Percentiles rank a stretch among this genome's conserved stretches.
phyloP scores from a whole-genome alignment of 2,888 invertebrate genomes.

The Meteorus cinctellus region DNA sequence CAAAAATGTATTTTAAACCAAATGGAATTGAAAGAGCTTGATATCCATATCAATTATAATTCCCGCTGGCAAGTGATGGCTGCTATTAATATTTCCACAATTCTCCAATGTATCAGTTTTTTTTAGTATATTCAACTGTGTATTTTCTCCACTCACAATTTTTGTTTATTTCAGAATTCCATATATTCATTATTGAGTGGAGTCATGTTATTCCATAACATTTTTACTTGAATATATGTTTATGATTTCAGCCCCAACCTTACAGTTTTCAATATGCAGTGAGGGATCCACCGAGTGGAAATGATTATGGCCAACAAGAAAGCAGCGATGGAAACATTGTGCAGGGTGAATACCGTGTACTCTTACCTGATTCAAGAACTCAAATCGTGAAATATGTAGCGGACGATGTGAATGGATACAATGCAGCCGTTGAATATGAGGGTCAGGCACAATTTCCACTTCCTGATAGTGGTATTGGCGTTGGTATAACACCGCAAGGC shows the following conservation, averaged over 20 bases:
- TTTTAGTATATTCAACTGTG: background rate
- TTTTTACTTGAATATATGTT: constrained; percentile 33
- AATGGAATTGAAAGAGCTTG: constrained; percentile 31
- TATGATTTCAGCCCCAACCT: constrained; percentile 74
- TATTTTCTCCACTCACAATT: background rate
- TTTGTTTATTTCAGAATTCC: background rate
- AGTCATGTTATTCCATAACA: constrained; percentile 25
- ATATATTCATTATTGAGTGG: constrained; percentile 25
- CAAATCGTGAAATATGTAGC: constrained; percentile 89
- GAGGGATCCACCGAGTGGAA: constrained; percentile 84
- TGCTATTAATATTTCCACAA: constrained; percentile 26
- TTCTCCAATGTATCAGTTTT: constrained; percentile 9
- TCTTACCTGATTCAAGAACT: constrained; percentile 88
- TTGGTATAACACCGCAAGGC: constrained; percentile 14
- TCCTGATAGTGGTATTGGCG: constrained; percentile 37
- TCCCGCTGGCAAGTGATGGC: constrained; percentile 22
- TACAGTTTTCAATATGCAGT: constrained; percentile 91
- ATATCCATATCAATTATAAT: constrained; percentile 29
- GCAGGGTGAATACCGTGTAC: constrained; percentile 87
- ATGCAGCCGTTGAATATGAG: constrained; percentile 84
- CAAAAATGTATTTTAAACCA: too few species aligned
- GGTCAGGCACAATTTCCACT: constrained; percentile 73
- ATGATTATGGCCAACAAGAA: constrained; percentile 88
- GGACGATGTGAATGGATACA: constrained; percentile 91
- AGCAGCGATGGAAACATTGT: constrained; percentile 90